Base-by-base conservation (phyloP, 2,113 vertebrate species). In the Rhegmatorhina hoffmannsi region DNA sequence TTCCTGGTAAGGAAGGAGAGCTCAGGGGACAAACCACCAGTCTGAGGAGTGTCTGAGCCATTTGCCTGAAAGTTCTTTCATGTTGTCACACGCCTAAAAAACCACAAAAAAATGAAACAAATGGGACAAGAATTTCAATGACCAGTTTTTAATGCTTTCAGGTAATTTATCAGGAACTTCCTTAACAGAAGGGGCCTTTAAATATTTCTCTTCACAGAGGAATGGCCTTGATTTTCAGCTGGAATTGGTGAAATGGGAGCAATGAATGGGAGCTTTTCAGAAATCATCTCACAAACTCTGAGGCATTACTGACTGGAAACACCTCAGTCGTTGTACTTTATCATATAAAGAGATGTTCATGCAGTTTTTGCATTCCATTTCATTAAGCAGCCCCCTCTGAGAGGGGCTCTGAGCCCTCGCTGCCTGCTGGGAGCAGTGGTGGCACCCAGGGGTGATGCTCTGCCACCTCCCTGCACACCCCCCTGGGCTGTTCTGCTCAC, bases 331-430 rank as follows among this genome's bases (percentile, higher is more conserved):
- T 13, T 29, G 64, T 5, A 16, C 44, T 88, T 74, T 24, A 36
- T 13, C 58, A 4, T 3, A 13, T 5, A 20, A 44, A 78, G 74
- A 67, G 20, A 6, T 8, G 1, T 28, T 55, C 4, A 0, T 14
- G 44, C 0, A 0, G 49, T 29, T 26, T 77, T 34, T 24, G 50
- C 60, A 59, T 28, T 64, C 53, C 16, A 12, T 26, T 50, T 52
- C 50, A 28, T 64, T 74, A 36, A 74, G 3, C 7, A 8, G 43
- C 17, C 3, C 9, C 10, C 15, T 19, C 47, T 28, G 77, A 47
- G 40, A 38, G 31, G 17, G 40, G 63, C 43, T 21, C 50, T 11
- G 38, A 53, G 23, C 17, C 43, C 31, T 44, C 21, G 8, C 23
- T n/a, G 17, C 47, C 31, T n/a, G 31, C 43, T 17, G 8, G 36